Conservation (phyloP, 2,888 invertebrate genomes). For the Ganaspis brasiliensis region DNA sequence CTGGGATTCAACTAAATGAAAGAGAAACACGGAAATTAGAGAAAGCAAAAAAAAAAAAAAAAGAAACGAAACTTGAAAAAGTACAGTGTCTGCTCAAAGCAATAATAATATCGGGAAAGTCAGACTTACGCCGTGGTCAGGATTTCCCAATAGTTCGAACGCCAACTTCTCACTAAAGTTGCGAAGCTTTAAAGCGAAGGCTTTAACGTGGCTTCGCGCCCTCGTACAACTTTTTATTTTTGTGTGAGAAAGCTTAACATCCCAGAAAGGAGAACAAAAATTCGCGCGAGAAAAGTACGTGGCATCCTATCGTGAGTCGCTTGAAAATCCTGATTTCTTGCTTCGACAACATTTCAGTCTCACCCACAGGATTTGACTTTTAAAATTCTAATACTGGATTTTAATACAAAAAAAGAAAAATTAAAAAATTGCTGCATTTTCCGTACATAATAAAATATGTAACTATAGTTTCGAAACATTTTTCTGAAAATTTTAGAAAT, state of each 20-base stretch:
- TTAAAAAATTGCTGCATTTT: constrained; percentile 7
- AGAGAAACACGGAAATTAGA: constrained; percentile 54
- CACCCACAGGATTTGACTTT: constrained; percentile 48
- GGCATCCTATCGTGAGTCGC: constrained; percentile 5
- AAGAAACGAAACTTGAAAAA: constrained; percentile 63
- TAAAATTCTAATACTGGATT: neutral
- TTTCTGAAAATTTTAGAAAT: too few relatives aligned
- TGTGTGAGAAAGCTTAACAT: constrained; percentile 20
- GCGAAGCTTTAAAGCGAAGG: constrained; percentile 74
- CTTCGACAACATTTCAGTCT: constrained; percentile 47
- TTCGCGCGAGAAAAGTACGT: constrained; percentile 32
- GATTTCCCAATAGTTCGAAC: constrained; percentile 75
- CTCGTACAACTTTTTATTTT: constrained; percentile 53
- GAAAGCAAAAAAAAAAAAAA: constrained; percentile 56
- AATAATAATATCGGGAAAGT: constrained; percentile 74
- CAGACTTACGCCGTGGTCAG: constrained; percentile 68
- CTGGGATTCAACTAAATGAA: constrained; percentile 66
- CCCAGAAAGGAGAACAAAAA: constrained; percentile 9
- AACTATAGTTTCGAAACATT: too few relatives aligned
- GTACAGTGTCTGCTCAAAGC: constrained; percentile 67
- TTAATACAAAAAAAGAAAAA: constrained; percentile 41
- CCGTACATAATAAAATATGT: neutral
- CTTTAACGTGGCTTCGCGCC: constrained; percentile 74
- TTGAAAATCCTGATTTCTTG: constrained; percentile 29
- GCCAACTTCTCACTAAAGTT: constrained; percentile 73